Evolutionary conservation across 2,888 invertebrate genomes (phyloP).

Genomic region (Micoletzkya japonica): DNA sequence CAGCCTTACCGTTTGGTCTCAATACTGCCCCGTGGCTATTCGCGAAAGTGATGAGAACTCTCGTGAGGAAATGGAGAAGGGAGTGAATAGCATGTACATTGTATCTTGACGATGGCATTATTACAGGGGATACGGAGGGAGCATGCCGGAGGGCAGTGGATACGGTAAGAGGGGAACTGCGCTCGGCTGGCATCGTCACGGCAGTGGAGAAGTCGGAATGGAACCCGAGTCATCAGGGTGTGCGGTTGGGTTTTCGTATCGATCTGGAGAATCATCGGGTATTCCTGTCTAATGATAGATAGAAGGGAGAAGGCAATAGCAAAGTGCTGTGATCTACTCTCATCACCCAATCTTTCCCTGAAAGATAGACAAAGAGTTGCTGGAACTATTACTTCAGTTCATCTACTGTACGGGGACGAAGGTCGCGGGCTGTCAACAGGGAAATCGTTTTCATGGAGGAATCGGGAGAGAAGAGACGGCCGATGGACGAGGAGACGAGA

Average conservation of each 20-base stretch:
- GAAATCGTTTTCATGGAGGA: too few species aligned
- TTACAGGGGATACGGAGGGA: not conserved
- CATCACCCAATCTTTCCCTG: too few species aligned
- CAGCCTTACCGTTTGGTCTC: slow-evolving; percentile 3
- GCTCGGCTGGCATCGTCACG: not conserved
- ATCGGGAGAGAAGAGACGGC: too few species aligned
- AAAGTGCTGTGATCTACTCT: too few species aligned
- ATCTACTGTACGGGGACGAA: too few species aligned
- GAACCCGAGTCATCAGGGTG: not conserved
- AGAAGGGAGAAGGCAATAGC: too few species aligned
- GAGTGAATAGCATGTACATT: not conserved
- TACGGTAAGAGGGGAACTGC: not conserved
- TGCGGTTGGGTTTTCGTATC: not conserved
- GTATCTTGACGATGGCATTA: slow-evolving; percentile 2
- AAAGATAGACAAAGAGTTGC: too few species aligned
- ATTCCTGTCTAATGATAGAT: too few species aligned
- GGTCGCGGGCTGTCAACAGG: too few species aligned
- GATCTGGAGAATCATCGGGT: not conserved
- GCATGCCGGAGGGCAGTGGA: not conserved
- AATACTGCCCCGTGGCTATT: not conserved
- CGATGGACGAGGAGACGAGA: too few species aligned
- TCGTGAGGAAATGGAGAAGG: not conserved
- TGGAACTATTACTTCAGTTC: too few species aligned
- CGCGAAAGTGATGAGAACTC: not conserved
- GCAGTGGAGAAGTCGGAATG: not conserved